Base-by-base conservation (phyloP, 2,797 vertebrate genomes). In the Jordanella pulchra region DNA sequence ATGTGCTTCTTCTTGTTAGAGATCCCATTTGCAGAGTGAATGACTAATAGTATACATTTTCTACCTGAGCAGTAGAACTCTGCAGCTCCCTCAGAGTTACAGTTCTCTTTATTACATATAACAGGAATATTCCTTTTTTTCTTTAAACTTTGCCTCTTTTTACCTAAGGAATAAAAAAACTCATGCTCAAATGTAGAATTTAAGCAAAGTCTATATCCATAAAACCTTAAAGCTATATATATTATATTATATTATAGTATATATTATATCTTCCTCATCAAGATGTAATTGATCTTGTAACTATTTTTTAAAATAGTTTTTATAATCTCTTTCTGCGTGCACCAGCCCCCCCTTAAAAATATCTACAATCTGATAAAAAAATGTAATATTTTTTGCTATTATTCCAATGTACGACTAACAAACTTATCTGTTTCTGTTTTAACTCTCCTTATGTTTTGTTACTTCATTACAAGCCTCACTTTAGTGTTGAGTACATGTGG, bases 401-500 rank as follows among this genome's bases (percentile, higher is more conserved):
- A 71, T 73, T 84, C 73, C 69, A 67, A 69, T 35, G 56, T 47
- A 47, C 65, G 64, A 12, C 50, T 71, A 67, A 67, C 56, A 79
- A 83, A 84, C 83, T 81, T 77, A 79, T 86, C 77, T 83, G 70
- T 75, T 73, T 73, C 67, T 13, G 56, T 77, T 79, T 67, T 77
- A 60, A 77, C 69, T 27, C 53, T 50, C 77, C 73, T 78, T 70
- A 39, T 85, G 86, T 86, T 89, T 84, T 79, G 72, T 76, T 72
- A 72, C 72, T 78, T 75, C 74, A 47, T 80, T 82, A 89, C 85
- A 84, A 89, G 66, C 55, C 70, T 73, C 35, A n/a, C 75, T 83
- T 74, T 77, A 83, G 86, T 86, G 82, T 88, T 79, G 79, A 86
- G 75, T 75, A 78, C 74, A 90, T 90, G 84, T 78, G 73, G 60